Evolutionary conservation across 2,797 vertebrate genomes (phyloP).

Genomic region (Channallabes apus): DNA sequence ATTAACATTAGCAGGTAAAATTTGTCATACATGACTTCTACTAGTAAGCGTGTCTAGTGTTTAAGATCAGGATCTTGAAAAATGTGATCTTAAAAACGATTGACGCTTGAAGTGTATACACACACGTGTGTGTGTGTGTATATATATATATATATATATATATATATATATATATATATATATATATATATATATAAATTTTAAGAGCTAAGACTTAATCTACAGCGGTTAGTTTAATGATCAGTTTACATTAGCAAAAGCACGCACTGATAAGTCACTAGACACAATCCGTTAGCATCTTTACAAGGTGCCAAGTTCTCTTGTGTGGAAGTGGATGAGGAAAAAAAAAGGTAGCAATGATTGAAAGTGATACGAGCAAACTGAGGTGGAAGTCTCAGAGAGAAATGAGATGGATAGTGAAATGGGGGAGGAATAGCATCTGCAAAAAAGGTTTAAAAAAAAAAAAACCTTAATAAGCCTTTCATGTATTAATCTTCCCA

Average conservation of each 20-base stretch:
- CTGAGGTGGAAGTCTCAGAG: not conserved
- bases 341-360: not conserved
- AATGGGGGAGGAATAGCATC: not conserved
- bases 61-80: not conserved
- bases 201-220: not conserved
- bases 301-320: not conserved
- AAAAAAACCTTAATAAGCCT: not conserved
- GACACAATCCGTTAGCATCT: not conserved
- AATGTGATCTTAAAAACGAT: not conserved
- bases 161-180: too few species aligned
- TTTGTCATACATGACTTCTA: not conserved
- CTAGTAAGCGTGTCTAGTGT: not conserved
- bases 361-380: not conserved
- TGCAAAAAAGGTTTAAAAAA: not conserved
- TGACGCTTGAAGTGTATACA: too few species aligned
- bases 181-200: too few species aligned
- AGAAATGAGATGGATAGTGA: not conserved
- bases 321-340: not conserved
- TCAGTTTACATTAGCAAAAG: not conserved
- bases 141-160: too few species aligned
- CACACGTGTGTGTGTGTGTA: too few species aligned
- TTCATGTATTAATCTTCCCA: not conserved
- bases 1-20: not conserved
- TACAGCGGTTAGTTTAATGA: not conserved
- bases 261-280: not conserved